Base-by-base conservation (phyloP, 2,888 invertebrate genomes). In the Caenorhabditis sp. region DNA sequence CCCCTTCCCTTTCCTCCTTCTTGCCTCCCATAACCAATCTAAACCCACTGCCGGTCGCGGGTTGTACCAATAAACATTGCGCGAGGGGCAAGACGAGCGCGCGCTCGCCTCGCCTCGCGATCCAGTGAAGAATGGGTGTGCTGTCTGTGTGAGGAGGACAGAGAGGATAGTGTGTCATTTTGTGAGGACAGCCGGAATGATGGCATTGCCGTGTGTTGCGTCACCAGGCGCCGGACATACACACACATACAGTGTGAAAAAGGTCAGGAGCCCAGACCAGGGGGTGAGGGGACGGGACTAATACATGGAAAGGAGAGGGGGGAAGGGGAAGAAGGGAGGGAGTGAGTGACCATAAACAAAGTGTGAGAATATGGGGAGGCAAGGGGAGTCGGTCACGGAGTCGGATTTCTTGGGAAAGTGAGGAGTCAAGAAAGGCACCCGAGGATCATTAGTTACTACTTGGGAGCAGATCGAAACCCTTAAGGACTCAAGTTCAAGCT, bases 51-150 rank as follows among this genome's bases (percentile, higher is more conserved):
- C n/a, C 5, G 32, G 32, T 32, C 9, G 32, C 8, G 72, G 65
- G 58, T 67, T 74, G 74, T 74, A 74, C 65, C 74, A 74, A 74
- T 74, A 74, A 74, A 74, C 65, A 67, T 67, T 60, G 51, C 40
- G 24, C 11, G 13, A 9, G 18, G 18, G 20, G 15, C n/a, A 44
- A 22, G 50, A n/a, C 20, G 50, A 9, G 53, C 53, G 24, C 26
- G 53, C 26, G 6, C 9, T 47, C 47, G 20, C 22, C 24, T 37
- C 53, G 53, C 55, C 55, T 40, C 55, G 67, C 55, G 32, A 55
- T n/a, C 40, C 32, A 55, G 51, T 32, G 67, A 56, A 44, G 68
- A 68, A 55, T 68, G 56, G 55, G 18, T 47, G 22, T 55, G 55
- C 53, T 40, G 32, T 11, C 18, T n/a, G n/a, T n/a, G n/a, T n/a